Evolutionary conservation across 2,797 vertebrate species (phyloP), one percentile per base, ranked within the genome.

Genomic region (Helarctos malayanus): DNA sequence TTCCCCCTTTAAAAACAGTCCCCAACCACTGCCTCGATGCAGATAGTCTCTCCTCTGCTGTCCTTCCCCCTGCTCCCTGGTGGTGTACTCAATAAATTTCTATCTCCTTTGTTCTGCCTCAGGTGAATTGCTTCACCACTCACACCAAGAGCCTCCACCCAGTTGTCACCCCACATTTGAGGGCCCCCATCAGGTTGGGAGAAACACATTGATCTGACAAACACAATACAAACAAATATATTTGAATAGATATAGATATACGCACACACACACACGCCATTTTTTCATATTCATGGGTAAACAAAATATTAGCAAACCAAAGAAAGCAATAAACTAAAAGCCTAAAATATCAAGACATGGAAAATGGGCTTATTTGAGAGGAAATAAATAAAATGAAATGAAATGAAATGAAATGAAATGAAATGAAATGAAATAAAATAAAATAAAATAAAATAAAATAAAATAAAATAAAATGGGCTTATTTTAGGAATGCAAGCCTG

Each of bases 401-500:
- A 73, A 71, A 41, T 21, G 4, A 41, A 41, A 41, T 41, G 41
- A 41, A 41, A 41, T 41, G 5, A 41, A 32, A 63, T 29, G 2
- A 29, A 61, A 32, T 29, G 3, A 38, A 61, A 29, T 29, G 3
- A 35, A 35, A 35, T 35, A 35, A 35, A 35, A 35, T 35, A 35
- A 35, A 35, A 35, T 35, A 35, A 35, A 35, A 35, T 35, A 35
- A 35, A 38, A 38, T 38, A 38, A 38, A 61, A 29, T 13, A 41
- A 75, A 29, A 47, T 47, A 76, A 89, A 86, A 89, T 89, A 57
- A 89, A 86, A 89, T 82, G 47, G 4, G 21, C 29, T 82, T 89
- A 63, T n/a, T 89, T 63, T 49, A 54, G 25, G 23, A 86, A 93
- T 54, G 29, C 35, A 78, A 65, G 32, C 21, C 21, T 45, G 29